Base-by-base conservation (phyloP, 2,888 invertebrate species). In the Drosophila meridionalis region DNA sequence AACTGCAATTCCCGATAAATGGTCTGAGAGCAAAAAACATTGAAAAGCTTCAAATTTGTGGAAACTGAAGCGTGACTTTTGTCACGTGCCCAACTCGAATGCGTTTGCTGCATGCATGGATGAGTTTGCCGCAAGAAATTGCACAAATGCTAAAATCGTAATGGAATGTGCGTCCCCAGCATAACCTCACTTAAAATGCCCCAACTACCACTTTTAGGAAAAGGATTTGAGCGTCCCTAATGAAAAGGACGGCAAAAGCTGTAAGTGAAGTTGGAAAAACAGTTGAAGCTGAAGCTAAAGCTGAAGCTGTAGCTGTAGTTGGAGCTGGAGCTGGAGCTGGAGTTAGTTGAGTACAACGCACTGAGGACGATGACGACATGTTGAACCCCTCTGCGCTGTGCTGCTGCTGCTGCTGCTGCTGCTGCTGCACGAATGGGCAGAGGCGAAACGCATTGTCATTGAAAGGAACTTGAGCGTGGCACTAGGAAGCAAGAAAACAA, bases 381-480 rank as follows among this genome's bases (percentile, higher is more conserved):
- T 65, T 73, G 67, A 69, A 28, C 1, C 30, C 42, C 56, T 40
- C 40, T 28, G 11, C 30, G 20, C 36, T 26, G 8, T 12, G 14
- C 14, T 45, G 4, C 34, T 20, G 11, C 28, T n/a, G 11, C 12
- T 20, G 11, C 28, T n/a, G 11, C 12, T 34, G 42, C 38, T 38
- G 34, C 38, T 20, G 11, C 28, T n/a, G 11, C 12, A 1, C 53
- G 72, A 83, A 80, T 76, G 78, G 73, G 60, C 70, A 68, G 69
- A 45, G 34, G 34, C 66, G 43, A 34, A 67, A 85, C 89, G 87
- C 85, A 89, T 87, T 85, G 85, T 85, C 85, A 85, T 85, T 85
- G 89, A 85, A 85, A 85, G 85, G 85, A 84, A 88, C 84, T 84
- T 84, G 84, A 84, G 82, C 69, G 69, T 63, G 64, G 45, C 52